These are phyloP conservation scores for Corvus moneduloides DNA, from an alignment of 2,113 vertebrate genomes.

Conservation along the genomic window DNA sequence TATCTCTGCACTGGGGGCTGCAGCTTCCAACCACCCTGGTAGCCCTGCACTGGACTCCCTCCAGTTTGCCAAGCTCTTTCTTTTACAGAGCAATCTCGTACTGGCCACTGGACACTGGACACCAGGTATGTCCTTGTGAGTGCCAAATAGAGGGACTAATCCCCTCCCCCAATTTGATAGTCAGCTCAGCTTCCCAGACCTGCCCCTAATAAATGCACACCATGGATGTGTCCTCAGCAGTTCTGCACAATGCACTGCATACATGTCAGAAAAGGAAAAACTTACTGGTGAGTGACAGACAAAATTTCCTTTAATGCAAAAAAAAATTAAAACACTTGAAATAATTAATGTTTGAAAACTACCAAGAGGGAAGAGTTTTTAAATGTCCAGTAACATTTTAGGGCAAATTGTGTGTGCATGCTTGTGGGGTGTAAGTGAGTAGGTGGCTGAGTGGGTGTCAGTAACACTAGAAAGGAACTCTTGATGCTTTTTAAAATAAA, in stretches of 20 bases:
- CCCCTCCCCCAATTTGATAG: not conserved
- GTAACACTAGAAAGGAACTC: conserved; percentile 16
- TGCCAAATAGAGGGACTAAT: not conserved
- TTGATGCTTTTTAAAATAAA: conserved; percentile 54
- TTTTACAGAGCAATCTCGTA: not conserved
- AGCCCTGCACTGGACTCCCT: not conserved
- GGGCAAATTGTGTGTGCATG: not conserved
- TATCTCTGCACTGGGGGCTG: not conserved
- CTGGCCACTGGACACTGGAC: no score
- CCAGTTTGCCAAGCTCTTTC: not conserved
- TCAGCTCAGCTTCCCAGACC: not conserved
- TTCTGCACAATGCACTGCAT: not conserved
- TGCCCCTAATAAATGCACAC: not conserved
- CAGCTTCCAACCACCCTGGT: not conserved
- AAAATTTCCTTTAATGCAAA: not conserved
- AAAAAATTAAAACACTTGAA: not conserved
- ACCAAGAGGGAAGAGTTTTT: not conserved
- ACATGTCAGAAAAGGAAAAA: not conserved
- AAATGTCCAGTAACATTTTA: conserved; percentile 9
- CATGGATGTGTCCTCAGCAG: not conserved
- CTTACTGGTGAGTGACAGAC: not conserved
- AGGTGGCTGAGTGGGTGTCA: conserved; percentile 15
- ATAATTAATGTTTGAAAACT: not conserved
- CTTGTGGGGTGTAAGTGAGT: not conserved
- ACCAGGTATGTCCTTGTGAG: not conserved